Percentiles rank a stretch among this genome's conserved stretches.
phyloP scores from a whole-genome alignment of 1,140 invertebrate genomes.

The Oryctes rhinoceros region DNA sequence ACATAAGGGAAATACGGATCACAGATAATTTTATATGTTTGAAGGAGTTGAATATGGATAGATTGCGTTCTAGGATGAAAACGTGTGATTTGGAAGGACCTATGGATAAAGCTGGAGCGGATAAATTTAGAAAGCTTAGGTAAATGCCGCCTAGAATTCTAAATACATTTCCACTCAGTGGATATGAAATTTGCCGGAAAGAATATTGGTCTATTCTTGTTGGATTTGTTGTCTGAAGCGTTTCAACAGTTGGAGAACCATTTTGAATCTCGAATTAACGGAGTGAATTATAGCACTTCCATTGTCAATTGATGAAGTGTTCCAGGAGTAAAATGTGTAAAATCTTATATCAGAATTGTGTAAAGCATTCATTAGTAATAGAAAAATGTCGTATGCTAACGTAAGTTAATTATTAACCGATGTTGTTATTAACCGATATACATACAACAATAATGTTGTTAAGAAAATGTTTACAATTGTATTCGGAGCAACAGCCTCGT shows the following conservation, averaged over 20 bases:
- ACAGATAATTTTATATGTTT: neutral
- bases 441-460: too few relatives aligned
- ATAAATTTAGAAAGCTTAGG: conserved; percentile 79
- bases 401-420: too few relatives aligned
- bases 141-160: conserved; percentile 76
- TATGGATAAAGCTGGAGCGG: conserved; percentile 78
- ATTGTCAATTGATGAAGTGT: neutral
- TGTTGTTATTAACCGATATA: too few relatives aligned
- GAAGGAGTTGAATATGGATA: conserved; percentile 70
- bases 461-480: too few relatives aligned
- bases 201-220: conserved; percentile 92
- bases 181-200: conserved; percentile 78
- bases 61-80: conserved; percentile 72
- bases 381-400: too few relatives aligned
- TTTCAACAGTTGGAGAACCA: conserved; percentile 78
- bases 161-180: conserved; percentile 50
- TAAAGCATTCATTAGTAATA: conserved; percentile 57
- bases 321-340: neutral
- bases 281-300: neutral
- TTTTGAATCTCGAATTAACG: conserved; percentile 59
- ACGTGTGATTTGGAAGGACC: conserved; percentile 86
- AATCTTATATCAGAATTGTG: conserved; percentile 69
- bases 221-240: conserved; percentile 80
- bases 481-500: too few relatives aligned
- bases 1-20: too few relatives aligned